Evolutionary conservation across 1,140 invertebrate genomes (phyloP).

Genomic region (Protaetia brevitarsis): DNA sequence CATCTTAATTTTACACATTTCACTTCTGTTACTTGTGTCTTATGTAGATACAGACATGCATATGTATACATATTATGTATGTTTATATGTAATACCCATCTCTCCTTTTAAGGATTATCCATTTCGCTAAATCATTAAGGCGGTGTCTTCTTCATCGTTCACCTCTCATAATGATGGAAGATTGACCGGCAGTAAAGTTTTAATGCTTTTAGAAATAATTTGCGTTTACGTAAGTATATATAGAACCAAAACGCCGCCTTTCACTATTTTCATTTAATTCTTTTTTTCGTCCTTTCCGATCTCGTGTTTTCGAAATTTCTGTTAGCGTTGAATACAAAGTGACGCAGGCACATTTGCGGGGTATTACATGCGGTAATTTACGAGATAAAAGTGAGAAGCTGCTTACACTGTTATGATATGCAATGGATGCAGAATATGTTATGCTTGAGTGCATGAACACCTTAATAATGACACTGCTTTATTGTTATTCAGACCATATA

Average conservation of each 20-base stretch:
- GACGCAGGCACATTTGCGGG: not conserved
- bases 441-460: too few relatives aligned
- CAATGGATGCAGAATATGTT: too few relatives aligned
- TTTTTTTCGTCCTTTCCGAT: not conserved
- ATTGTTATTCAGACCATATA: too few relatives aligned
- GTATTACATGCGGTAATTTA: not conserved
- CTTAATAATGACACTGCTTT: too few relatives aligned
- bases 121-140: not conserved
- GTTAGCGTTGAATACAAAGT: not conserved
- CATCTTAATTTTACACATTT: not conserved
- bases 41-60: too few relatives aligned
- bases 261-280: too few relatives aligned
- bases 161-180: not conserved
- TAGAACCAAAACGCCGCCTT: not conserved
- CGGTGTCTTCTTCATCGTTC: not conserved
- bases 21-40: too few relatives aligned
- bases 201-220: not conserved
- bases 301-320: not conserved
- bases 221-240: not conserved
- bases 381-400: not conserved
- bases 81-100: too few relatives aligned
- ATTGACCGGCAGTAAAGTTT: slow-evolving; percentile 1
- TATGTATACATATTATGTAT: too few relatives aligned
- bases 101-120: not conserved
- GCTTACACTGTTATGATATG: not conserved